A percentile compares a stretch with the other conserved stretches of the same genome.
Conservation (phyloP, 2,888 invertebrate species). For the Lampropteryx suffumata region DNA sequence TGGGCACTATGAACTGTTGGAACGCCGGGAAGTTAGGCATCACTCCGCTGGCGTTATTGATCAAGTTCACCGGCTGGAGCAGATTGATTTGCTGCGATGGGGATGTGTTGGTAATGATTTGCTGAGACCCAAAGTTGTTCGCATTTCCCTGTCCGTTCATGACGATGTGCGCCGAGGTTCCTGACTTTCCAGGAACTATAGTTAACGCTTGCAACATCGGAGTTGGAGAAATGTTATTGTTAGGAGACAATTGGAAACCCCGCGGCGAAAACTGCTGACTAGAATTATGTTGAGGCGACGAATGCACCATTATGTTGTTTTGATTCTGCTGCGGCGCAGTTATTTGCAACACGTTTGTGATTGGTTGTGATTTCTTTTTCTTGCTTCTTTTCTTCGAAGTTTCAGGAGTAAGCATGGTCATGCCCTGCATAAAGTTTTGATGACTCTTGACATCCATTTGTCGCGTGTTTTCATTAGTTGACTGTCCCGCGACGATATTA, state of each 20-base stretch:
- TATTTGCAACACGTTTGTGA: conserved; percentile 87
- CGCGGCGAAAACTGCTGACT: conserved; percentile 86
- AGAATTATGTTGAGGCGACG: conserved; percentile 73
- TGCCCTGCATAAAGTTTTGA: conserved; percentile 65
- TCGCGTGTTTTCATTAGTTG: conserved; percentile 72
- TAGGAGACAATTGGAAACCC: conserved; percentile 88
- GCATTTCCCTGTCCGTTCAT: conserved; percentile 88
- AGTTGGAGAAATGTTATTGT: conserved; percentile 85
- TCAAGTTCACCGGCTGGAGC: conserved; percentile 91
- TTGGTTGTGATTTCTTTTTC: conserved; percentile 85
- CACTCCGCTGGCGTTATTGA: conserved; percentile 86
- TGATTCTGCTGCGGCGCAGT: conserved; percentile 86
- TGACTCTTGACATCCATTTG: conserved; percentile 82
- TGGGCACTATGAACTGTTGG: conserved; percentile 92
- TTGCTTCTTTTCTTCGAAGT: conserved; percentile 86
- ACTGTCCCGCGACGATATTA: conserved; percentile 83
- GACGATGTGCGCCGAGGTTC: conserved; percentile 88
- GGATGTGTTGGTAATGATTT: conserved; percentile 85
- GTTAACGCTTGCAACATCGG: conserved; percentile 90
- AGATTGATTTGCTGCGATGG: conserved; percentile 87
- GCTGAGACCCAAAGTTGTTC: conserved; percentile 85
- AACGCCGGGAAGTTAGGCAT: conserved; percentile 90
- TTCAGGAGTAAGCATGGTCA: conserved; percentile 86
- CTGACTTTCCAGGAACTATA: conserved; percentile 89
- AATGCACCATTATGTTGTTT: conserved; percentile 83